phyloP scores from a whole-genome alignment of 2,888 invertebrate species.

The Ennomos quercinarius region DNA sequence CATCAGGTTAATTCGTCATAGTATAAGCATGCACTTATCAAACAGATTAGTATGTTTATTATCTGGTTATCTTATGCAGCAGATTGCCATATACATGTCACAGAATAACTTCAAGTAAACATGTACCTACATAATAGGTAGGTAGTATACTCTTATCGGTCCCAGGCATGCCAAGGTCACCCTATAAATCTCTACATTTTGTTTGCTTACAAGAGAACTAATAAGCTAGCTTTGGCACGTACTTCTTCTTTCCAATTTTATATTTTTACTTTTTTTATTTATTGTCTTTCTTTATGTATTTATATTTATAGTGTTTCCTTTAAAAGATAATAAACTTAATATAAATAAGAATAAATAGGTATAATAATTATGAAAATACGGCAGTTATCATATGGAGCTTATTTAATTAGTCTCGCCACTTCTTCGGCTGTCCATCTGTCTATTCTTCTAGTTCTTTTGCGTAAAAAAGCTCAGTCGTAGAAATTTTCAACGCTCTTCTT shows the following conservation, averaged over 20 bases:
- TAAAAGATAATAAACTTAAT: no score
- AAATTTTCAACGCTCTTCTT: slow-evolving; percentile 6
- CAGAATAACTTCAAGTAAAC: background rate
- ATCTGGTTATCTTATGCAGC: slow-evolving; percentile 69
- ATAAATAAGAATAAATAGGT: no score
- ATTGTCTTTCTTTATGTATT: no score
- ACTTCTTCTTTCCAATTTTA: no score
- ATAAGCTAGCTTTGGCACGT: background rate
- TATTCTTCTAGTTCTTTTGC: background rate
- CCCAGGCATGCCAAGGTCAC: background rate
- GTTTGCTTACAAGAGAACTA: slow-evolving; percentile 5
- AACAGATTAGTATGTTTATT: slow-evolving; percentile 51
- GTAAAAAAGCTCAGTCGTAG: slow-evolving; percentile 1
- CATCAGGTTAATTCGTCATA: slow-evolving; percentile 1
- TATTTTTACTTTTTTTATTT: no score
- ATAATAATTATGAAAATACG: no score
- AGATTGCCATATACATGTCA: slow-evolving; percentile 13
- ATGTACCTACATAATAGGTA: background rate
- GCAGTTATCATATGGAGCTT: background rate
- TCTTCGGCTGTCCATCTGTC: slow-evolving; percentile 12
- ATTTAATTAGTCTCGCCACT: slow-evolving; percentile 8
- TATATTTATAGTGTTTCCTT: no score
- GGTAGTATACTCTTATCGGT: slow-evolving; percentile 5
- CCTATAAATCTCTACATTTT: background rate
- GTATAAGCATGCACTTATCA: background rate